A percentile compares a stretch with the other conserved stretches of the same genome.
Evolutionary conservation across 2,888 invertebrate species (phyloP).

Genomic region (Electrophaes corylata): DNA sequence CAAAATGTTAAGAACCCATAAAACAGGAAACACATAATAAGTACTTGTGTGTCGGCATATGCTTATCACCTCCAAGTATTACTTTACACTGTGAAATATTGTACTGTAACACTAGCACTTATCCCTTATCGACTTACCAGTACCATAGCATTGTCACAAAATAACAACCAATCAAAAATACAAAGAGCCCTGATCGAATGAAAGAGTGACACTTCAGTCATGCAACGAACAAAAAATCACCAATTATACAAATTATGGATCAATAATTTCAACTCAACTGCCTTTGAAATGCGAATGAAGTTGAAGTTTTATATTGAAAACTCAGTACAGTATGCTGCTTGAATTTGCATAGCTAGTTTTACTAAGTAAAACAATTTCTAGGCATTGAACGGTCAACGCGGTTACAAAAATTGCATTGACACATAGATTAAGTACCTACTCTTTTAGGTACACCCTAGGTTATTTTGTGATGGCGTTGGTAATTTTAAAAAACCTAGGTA

Average conservation of each 20-base stretch:
- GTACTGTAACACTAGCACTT: not conserved
- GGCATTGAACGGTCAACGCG: no score
- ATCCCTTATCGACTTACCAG: not conserved
- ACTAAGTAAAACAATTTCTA: no score
- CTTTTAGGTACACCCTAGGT: no score
- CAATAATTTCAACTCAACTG: constrained; percentile 1
- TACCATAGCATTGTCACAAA: not conserved
- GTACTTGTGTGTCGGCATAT: no score
- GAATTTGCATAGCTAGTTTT: not conserved
- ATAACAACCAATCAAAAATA: constrained; percentile 21
- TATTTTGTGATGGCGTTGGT: no score
- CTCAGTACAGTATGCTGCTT: not conserved
- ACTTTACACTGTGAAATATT: no score
- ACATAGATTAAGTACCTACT: no score
- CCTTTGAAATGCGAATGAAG: not conserved
- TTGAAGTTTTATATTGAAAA: not conserved
- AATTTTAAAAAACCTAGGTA: no score
- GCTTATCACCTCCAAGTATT: no score
- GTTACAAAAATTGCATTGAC: no score
- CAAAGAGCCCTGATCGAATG: constrained; percentile 26
- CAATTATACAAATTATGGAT: constrained; percentile 52
- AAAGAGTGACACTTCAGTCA: constrained; percentile 46
- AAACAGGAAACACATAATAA: no score
- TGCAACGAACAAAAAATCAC: constrained; percentile 53
- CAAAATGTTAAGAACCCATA: no score